phyloP scores from a whole-genome alignment of 2,113 vertebrate genomes.

The Sander vitreus region DNA sequence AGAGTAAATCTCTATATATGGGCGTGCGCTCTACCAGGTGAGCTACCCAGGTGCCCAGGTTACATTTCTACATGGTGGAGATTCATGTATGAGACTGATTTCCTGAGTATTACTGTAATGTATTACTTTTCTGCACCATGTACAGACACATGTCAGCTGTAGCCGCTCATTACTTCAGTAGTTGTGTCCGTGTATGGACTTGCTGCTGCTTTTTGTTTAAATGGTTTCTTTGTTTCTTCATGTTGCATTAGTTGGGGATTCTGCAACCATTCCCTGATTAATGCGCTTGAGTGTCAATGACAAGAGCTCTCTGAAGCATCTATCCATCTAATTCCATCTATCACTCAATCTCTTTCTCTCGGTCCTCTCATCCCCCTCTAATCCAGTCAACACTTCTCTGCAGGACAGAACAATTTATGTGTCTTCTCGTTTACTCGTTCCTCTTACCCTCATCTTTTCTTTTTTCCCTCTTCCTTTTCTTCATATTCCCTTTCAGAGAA shows the following conservation, averaged over 20 bases:
- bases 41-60: no score
- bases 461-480: constrained; percentile 7
- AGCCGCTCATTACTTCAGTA: not conserved
- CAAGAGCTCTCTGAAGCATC: constrained; percentile 64
- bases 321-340: constrained; percentile 60
- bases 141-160: not conserved
- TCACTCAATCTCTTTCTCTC: constrained; percentile 47
- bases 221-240: constrained; percentile 15
- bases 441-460: constrained; percentile 21
- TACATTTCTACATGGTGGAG: not conserved
- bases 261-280: constrained; percentile 58
- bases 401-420: constrained; percentile 86
- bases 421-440: constrained; percentile 57
- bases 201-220: constrained; percentile 20
- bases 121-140: not conserved
- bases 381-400: constrained; percentile 70
- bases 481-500: constrained; percentile 76
- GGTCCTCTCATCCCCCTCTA: constrained; percentile 40
- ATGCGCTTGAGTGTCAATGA: constrained; percentile 59
- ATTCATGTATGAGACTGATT: not conserved
- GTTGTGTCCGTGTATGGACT: not conserved
- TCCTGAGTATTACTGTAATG: not conserved
- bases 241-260: constrained; percentile 55
- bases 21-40: no score
- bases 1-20: no score